Conservation (phyloP, 2,113 vertebrate species). For the Hemiprocne comata region DNA sequence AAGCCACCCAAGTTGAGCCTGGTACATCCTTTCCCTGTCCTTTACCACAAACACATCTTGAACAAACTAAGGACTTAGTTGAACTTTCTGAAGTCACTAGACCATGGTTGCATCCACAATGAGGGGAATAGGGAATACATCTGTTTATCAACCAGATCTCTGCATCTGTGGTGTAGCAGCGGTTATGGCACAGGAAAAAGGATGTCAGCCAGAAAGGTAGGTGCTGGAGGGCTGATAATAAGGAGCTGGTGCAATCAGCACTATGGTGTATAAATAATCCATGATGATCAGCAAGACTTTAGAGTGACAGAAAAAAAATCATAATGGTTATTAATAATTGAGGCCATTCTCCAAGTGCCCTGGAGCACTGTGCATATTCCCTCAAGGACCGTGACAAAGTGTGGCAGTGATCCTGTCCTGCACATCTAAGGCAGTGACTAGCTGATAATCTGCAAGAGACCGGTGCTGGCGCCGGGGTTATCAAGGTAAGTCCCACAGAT, state of each 20-base stretch:
- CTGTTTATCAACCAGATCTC: not conserved
- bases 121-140: not conserved
- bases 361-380: not conserved
- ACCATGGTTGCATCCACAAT: not conserved
- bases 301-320: not conserved
- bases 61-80: not conserved
- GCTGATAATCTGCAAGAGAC: slow-evolving; percentile 5
- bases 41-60: not conserved
- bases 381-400: not conserved
- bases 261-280: not conserved
- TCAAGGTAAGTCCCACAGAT: slow-evolving; percentile 40
- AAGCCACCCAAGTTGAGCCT: not conserved
- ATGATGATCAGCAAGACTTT: not conserved
- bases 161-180: not conserved
- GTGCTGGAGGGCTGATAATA: not conserved
- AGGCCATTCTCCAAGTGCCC: not conserved
- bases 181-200: not conserved
- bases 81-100: not conserved
- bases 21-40: accelerated
- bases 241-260: not conserved
- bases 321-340: slow-evolving; percentile 43
- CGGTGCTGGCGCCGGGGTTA: not conserved
- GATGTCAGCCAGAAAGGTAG: not conserved
- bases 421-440: slow-evolving; percentile 14
- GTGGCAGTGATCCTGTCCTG: slow-evolving; percentile 40